Evolutionary conservation across 1,140 invertebrate genomes (phyloP).

Genomic region (Popillia japonica): DNA sequence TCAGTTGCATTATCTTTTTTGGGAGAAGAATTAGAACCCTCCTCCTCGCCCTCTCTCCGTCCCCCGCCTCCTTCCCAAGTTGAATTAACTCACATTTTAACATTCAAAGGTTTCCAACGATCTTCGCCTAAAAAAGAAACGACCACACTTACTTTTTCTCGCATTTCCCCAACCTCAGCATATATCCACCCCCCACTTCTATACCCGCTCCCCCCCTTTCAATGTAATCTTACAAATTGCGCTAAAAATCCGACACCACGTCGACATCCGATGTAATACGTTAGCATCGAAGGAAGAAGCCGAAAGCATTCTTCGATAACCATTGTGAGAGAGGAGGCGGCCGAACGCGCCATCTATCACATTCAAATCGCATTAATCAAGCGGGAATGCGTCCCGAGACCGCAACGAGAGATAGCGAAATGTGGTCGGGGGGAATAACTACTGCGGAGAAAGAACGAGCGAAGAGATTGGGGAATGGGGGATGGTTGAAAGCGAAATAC

Average conservation of each 20-base stretch:
- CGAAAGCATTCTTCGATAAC: not conserved
- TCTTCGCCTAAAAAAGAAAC: too few relatives aligned
- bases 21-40: too few relatives aligned
- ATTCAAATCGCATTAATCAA: conserved; percentile 19
- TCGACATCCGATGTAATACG: not conserved
- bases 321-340: not conserved
- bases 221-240: conserved; percentile 14
- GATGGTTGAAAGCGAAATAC: not conserved
- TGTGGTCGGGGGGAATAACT: not conserved
- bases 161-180: too few relatives aligned
- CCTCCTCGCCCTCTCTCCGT: too few relatives aligned
- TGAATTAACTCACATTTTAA: too few relatives aligned
- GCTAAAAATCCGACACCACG: conserved; percentile 9
- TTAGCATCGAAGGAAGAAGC: not conserved
- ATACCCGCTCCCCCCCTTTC: too few relatives aligned
- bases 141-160: too few relatives aligned
- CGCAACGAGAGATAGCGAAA: not conserved
- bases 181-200: too few relatives aligned
- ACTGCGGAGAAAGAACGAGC: not conserved
- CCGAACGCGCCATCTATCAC: not conserved
- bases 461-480: not conserved
- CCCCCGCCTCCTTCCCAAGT: too few relatives aligned
- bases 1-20: too few relatives aligned
- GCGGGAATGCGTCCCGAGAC: not conserved
- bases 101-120: too few relatives aligned